Percentiles rank a stretch among this genome's conserved stretches.
Evolutionary conservation across 2,888 invertebrate genomes (phyloP).

Genomic region (Trileptium ribeirensis): DNA sequence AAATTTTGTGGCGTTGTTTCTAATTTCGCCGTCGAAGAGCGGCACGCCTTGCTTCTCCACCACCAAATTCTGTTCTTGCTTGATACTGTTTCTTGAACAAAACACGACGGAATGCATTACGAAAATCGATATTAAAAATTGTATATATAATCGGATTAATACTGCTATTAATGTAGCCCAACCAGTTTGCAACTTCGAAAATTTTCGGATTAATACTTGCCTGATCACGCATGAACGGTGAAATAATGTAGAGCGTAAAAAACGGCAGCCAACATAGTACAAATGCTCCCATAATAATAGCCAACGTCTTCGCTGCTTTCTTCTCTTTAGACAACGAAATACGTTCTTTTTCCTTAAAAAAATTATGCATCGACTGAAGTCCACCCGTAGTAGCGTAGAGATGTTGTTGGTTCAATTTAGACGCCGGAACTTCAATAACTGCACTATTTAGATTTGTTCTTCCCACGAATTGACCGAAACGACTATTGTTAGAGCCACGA

Average conservation of each 20-base stretch:
- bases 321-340: conserved; percentile 52
- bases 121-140: neutral
- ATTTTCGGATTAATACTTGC: conserved; percentile 48
- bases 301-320: conserved; percentile 51
- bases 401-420: neutral
- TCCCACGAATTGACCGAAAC: no score
- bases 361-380: neutral
- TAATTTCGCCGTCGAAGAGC: no score
- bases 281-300: conserved; percentile 51
- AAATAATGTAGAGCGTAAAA: neutral
- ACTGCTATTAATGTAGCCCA: conserved; percentile 33
- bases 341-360: conserved; percentile 45
- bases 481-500: no score
- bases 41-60: no score
- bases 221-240: neutral
- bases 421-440: no score
- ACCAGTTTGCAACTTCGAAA: conserved; percentile 27
- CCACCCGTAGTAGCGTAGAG: no score
- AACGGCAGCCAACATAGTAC: conserved; percentile 46
- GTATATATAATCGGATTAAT: conserved; percentile 26
- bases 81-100: no score
- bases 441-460: no score
- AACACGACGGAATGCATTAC: neutral
- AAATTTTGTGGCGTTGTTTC: no score
- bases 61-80: no score